Conservation (phyloP, 2,797 vertebrate genomes). For the Podargus strigoides region DNA sequence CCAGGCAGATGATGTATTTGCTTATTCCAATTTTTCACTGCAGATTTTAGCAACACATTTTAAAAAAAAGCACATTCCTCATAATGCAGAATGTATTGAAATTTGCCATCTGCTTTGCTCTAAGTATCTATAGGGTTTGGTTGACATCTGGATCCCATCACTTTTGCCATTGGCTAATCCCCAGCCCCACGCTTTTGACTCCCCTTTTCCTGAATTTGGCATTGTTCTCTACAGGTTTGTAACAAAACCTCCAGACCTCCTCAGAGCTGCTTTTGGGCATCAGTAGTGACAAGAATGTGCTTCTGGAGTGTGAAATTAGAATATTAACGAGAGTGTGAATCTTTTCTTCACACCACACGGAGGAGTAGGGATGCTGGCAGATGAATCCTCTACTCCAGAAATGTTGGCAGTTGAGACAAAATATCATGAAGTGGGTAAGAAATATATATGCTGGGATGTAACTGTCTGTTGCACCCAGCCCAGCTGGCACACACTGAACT, state of each 20-base stretch:
- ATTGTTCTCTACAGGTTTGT: neutral
- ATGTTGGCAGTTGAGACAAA: neutral
- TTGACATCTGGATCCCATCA: constrained; percentile 16
- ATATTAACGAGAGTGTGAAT: neutral
- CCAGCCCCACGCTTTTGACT: neutral
- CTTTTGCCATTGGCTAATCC: neutral
- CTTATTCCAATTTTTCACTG: neutral
- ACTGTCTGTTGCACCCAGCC: neutral
- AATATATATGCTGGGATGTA: neutral
- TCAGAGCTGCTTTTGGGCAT: neutral
- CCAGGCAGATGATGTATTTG: constrained; percentile 18
- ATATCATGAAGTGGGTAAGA: constrained; percentile 6
- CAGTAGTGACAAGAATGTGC: neutral
- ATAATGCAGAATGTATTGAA: constrained; percentile 38
- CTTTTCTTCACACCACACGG: neutral
- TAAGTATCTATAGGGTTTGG: constrained; percentile 4
- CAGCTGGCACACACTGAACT: neutral
- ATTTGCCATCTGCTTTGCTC: constrained; percentile 53
- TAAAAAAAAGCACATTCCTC: constrained; percentile 19
- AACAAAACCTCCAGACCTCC: neutral
- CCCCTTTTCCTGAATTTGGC: neutral
- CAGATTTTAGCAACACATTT: constrained; percentile 27
- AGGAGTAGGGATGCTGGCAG: neutral
- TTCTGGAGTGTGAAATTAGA: neutral
- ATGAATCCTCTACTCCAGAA: neutral